phyloP scores from a whole-genome alignment of 1,140 invertebrate genomes.

The Pseudomyrmex flavicornis region DNA sequence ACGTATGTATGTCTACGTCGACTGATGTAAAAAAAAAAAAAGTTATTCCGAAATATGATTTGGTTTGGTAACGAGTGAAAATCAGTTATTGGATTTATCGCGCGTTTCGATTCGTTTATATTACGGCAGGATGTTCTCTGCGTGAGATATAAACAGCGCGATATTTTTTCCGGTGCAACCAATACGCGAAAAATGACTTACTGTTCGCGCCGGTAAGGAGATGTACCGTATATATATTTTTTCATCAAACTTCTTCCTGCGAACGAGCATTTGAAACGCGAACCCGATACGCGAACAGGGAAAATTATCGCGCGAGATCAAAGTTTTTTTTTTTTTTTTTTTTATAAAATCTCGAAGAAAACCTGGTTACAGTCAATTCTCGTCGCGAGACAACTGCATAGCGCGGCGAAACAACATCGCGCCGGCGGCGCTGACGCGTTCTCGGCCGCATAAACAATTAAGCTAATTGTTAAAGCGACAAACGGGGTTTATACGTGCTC shows the following conservation, averaged over 20 bases:
- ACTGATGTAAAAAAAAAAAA: constrained; percentile 15
- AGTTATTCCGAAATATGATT: constrained; percentile 53
- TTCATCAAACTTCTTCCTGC: background rate
- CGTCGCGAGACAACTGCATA: background rate
- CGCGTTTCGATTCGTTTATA: constrained; percentile 35
- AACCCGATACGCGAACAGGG: background rate
- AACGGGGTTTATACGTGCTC: constrained; percentile 58
- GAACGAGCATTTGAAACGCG: background rate
- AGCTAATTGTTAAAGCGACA: constrained; percentile 78
- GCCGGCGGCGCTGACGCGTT: constrained; percentile 60
- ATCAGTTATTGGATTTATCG: constrained; percentile 63
- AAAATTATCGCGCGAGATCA: background rate
- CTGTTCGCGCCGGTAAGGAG: constrained; percentile 20
- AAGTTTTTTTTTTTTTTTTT: background rate
- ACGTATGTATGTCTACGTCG: background rate
- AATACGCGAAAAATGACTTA: constrained; percentile 58
- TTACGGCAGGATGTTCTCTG: constrained; percentile 30
- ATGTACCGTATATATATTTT: background rate
- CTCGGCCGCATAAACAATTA: constrained; percentile 76
- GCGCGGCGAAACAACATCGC: constrained; percentile 45
- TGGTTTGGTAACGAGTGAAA: constrained; percentile 53
- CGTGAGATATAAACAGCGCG: constrained; percentile 44
- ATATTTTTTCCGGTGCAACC: constrained; percentile 30
- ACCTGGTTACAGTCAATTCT: constrained; percentile 37
- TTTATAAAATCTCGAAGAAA: background rate